Base-by-base conservation (phyloP, 2,113 vertebrate genomes). In the Cyanistes caeruleus region DNA sequence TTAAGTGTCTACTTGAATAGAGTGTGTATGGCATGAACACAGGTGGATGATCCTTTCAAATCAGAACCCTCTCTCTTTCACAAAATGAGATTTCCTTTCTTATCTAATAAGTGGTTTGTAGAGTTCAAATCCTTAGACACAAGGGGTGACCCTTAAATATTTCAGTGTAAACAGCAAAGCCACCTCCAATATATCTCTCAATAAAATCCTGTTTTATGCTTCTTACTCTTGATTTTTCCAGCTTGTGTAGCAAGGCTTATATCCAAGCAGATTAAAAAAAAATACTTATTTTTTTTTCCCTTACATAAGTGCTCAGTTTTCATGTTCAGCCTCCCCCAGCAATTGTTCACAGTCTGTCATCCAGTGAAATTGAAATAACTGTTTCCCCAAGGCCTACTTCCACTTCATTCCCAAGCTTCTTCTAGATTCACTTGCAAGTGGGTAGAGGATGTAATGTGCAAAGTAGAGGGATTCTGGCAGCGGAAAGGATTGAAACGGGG, bases 141-240 rank as follows among this genome's bases (percentile, higher is more conserved):
- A 22, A 51, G 84, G 53, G 27, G 28, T 46, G 31, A 37, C 41
- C 76, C 37, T 37, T 25, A 75, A 87, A 49, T 70, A 55, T 80
- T 88, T 88, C 75, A 77, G 28, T 73, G 55, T 79, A 95, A 95
- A 95, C 65, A 93, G 41, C 46, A 91, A 73, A 73, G 39, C 73
- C 64, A 41, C 46, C 31, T 43, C 55, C 64, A 76, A 33, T 24
- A 48, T 64, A 39, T 63, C 56, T 69, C 23, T 76, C 21, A 41
- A 35, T 73, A 87, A 86, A 86, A 90, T 95, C 83, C 75, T 84
- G 17, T 65, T 97, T 96, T 90, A 77, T 72, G 65, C 79, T 89
- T 96, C 76, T 90, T 90, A 67, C 16, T 35, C 35, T 92, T 79
- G 33, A 56, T 91, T 97, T 94, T 92, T 65, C 82, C 80, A 68